A percentile compares a stretch with the other conserved stretches of the same genome.
phyloP scores from a whole-genome alignment of 2,797 vertebrate species.

The Sparus aurata region DNA sequence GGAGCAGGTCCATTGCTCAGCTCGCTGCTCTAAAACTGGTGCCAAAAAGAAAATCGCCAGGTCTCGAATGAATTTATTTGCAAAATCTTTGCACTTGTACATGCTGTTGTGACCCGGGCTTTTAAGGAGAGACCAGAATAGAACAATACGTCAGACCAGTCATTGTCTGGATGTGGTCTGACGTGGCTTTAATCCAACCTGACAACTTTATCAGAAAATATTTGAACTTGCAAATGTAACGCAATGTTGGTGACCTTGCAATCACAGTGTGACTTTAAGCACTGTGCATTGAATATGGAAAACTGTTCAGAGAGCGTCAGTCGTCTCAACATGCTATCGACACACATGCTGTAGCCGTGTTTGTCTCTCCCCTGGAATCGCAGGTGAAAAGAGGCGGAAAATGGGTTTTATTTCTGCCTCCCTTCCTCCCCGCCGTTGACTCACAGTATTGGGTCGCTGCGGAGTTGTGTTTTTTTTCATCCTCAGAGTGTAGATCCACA shows the following conservation, averaged over 20 bases:
- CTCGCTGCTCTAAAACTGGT: too few relatives aligned
- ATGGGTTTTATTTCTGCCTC: constrained; percentile 12
- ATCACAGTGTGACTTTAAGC: not conserved
- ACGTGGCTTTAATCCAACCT: too few relatives aligned
- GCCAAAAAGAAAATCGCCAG: too few relatives aligned
- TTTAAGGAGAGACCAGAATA: too few relatives aligned
- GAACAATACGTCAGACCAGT: too few relatives aligned
- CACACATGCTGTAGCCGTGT: not conserved
- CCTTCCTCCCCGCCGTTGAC: constrained; percentile 4
- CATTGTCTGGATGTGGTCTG: too few relatives aligned
- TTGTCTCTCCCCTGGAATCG: constrained; percentile 11
- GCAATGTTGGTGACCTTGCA: not conserved
- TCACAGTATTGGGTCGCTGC: constrained; percentile 24
- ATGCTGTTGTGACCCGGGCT: too few relatives aligned
- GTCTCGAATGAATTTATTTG: too few relatives aligned
- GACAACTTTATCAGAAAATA: too few relatives aligned
- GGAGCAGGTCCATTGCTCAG: too few relatives aligned
- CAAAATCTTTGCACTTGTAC: too few relatives aligned
- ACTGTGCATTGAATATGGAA: not conserved
- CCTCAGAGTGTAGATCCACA: constrained; percentile 52
- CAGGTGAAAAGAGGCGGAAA: constrained; percentile 22
- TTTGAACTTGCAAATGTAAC: too few relatives aligned
- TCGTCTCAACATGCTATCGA: not conserved
- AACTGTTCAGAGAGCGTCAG: not conserved
- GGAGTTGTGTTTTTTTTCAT: constrained; percentile 46